Conservation (phyloP, 1,140 invertebrate genomes). For the Latrodectus geometricus region DNA sequence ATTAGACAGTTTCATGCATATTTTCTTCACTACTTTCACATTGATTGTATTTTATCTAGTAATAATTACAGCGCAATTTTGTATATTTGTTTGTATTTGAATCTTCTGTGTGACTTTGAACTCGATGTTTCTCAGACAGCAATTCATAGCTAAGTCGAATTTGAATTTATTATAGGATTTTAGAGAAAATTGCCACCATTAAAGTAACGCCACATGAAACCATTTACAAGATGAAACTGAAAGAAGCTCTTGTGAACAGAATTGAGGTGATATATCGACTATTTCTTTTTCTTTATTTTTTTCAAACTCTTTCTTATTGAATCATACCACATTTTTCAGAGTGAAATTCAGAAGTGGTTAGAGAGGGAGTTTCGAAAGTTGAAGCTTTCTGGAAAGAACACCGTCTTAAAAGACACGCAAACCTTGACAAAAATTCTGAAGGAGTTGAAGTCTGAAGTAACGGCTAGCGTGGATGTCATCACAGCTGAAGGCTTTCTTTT, state of each 20-base stretch:
- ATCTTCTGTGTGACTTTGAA: no score
- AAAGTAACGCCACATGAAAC: constrained; percentile 28
- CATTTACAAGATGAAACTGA: constrained; percentile 42
- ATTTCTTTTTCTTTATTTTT: no score
- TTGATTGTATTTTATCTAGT: no score
- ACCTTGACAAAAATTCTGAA: constrained; percentile 28
- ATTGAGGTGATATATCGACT: no score
- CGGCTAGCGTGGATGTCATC: constrained; percentile 8
- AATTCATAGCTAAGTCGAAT: no score
- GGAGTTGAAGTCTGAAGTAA: constrained; percentile 11
- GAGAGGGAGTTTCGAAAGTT: constrained; percentile 28
- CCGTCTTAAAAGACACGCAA: constrained; percentile 27
- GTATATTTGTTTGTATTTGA: no score
- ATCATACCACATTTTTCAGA: background rate
- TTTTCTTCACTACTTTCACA: no score
- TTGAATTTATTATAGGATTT: constrained; percentile 53
- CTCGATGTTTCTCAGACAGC: no score
- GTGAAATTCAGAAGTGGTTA: constrained; percentile 16
- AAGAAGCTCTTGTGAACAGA: constrained; percentile 6
- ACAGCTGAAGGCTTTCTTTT: constrained; percentile 13
- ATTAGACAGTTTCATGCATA: no score
- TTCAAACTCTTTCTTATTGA: background rate
- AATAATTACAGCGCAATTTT: no score
- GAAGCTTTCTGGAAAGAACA: constrained; percentile 27
- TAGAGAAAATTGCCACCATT: constrained; percentile 44